These are phyloP conservation scores for Ibycter americanus DNA, from an alignment of 2,797 vertebrate species.

Conservation along the genomic window DNA sequence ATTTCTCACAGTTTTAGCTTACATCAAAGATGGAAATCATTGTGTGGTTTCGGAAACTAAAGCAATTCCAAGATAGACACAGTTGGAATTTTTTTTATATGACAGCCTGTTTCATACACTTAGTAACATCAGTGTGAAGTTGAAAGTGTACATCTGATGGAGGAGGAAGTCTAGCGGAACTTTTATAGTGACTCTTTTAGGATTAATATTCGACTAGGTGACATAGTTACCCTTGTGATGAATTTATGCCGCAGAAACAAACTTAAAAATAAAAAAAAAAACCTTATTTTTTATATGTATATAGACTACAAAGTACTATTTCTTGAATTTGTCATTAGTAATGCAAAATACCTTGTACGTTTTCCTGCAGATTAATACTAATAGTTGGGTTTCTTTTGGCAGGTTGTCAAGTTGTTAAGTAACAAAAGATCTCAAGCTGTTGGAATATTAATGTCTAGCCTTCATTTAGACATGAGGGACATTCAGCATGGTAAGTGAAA, in stretches of 20 bases:
- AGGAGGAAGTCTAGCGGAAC: neutral
- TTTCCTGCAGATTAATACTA: neutral
- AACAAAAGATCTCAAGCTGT: conserved; percentile 98
- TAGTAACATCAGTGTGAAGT: conserved; percentile 4
- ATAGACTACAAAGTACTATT: neutral
- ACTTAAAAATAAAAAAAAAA: neutral
- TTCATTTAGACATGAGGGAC: conserved; percentile 98
- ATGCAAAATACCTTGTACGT: neutral
- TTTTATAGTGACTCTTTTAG: neutral
- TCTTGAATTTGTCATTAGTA: neutral
- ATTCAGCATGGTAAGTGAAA: conserved; percentile 91
- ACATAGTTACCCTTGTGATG: neutral
- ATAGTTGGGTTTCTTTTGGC: conserved; percentile 39
- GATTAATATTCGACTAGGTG: neutral
- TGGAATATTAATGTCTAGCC: conserved; percentile 98
- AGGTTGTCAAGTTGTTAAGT: conserved; percentile 96
- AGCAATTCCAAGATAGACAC: conserved; percentile 31
- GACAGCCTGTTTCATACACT: conserved; percentile 21
- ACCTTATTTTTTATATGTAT: neutral
- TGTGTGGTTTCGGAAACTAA: conserved; percentile 63
- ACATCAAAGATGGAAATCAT: conserved; percentile 53
- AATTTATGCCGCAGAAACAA: neutral
- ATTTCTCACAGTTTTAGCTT: conserved; percentile 63
- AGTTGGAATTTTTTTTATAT: conserved; percentile 48
- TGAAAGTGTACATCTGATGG: neutral